A percentile compares a stretch with the other conserved stretches of the same genome.
Evolutionary conservation across 2,888 invertebrate species (phyloP).

Genomic region (Hydroisotoma schaefferi): DNA sequence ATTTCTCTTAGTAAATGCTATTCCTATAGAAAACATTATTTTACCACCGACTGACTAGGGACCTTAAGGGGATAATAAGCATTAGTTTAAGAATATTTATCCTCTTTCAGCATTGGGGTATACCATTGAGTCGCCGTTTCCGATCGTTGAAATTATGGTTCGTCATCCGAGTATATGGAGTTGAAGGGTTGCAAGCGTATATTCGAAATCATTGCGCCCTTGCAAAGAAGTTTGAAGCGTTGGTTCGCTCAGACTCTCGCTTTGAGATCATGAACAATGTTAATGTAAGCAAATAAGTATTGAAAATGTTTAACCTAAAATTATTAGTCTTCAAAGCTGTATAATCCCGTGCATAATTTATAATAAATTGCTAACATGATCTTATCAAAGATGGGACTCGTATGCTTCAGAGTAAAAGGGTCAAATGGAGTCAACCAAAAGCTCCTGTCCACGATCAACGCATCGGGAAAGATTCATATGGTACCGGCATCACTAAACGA

Average conservation of each 20-base stretch:
- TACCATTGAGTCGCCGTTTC: conserved; percentile 78
- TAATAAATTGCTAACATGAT: conserved; percentile 3
- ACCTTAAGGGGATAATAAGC: too few relatives aligned
- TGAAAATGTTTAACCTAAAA: conserved; percentile 1
- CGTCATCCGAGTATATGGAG: conserved; percentile 60
- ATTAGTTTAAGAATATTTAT: too few relatives aligned
- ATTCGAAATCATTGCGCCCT: conserved; percentile 75
- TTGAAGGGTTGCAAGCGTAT: conserved; percentile 71
- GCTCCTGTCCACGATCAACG: conserved; percentile 73
- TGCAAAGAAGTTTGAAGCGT: conserved; percentile 81
- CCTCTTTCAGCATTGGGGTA: conserved; percentile 68
- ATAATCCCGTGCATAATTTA: too few relatives aligned
- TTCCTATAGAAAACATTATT: too few relatives aligned
- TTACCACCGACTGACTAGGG: too few relatives aligned
- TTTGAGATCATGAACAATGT: conserved; percentile 93
- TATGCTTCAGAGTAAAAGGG: conserved; percentile 71
- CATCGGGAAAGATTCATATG: conserved; percentile 80
- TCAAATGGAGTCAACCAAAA: conserved; percentile 71
- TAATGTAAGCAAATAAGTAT: conserved; percentile 24
- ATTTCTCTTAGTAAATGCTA: too few relatives aligned
- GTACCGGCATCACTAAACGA: conserved; percentile 74
- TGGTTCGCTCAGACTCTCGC: conserved; percentile 74
- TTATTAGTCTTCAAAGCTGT: not conserved
- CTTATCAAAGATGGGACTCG: conserved; percentile 61
- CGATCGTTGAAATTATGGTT: conserved; percentile 86